Conservation (phyloP, 2,797 vertebrate genomes). For the Schizopygopsis malacanthus region DNA sequence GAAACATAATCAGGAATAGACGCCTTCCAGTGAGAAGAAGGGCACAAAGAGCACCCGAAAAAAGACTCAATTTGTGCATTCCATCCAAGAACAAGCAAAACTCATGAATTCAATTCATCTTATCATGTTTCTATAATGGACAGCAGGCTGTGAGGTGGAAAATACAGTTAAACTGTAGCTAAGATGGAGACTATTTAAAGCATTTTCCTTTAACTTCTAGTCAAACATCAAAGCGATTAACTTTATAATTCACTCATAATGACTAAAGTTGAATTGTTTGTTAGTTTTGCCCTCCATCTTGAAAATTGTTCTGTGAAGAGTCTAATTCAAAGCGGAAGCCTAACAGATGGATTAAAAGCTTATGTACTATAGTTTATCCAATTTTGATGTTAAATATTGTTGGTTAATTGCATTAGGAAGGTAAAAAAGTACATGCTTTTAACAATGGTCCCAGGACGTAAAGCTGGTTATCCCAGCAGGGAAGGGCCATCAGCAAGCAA, state of each 20-base stretch:
- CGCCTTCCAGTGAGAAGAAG: conserved; percentile 8
- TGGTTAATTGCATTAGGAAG: background rate
- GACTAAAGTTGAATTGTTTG: background rate
- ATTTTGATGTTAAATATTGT: background rate
- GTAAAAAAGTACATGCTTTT: background rate
- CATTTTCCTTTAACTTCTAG: background rate
- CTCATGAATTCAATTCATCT: conserved; percentile 63
- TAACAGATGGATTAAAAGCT: background rate
- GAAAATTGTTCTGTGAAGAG: background rate
- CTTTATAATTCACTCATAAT: background rate
- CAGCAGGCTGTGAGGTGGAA: conserved; percentile 54
- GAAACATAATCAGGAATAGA: conserved; percentile 39
- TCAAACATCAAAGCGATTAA: background rate
- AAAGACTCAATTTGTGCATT: conserved; percentile 34
- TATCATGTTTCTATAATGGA: conserved; percentile 60
- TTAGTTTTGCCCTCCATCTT: background rate
- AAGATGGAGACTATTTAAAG: conserved; percentile 41
- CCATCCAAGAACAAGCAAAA: conserved; percentile 29
- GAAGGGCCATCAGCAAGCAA: background rate
- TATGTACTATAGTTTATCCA: background rate
- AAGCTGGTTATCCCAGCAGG: conserved; percentile 11
- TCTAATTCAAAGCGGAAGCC: background rate
- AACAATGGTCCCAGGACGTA: background rate
- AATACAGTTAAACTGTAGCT: conserved; percentile 47
- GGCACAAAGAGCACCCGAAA: conserved; percentile 21